A percentile compares a stretch with the other conserved stretches of the same genome.
Evolutionary conservation across 2,888 invertebrate species (phyloP).

Genomic region (Sarcophaga subvicina): DNA sequence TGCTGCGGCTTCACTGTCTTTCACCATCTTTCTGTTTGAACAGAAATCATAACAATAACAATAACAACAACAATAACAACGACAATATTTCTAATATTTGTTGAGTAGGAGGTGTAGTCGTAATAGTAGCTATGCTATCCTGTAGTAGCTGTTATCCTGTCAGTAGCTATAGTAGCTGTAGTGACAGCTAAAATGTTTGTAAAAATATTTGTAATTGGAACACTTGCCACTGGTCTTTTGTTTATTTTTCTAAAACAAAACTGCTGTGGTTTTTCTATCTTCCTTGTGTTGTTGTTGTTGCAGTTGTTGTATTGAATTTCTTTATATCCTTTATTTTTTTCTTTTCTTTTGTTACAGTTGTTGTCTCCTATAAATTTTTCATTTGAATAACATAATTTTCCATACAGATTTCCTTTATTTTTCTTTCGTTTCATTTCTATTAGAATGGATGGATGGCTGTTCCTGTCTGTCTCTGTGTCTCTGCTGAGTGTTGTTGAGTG

Average conservation of each 20-base stretch:
- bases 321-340: background rate
- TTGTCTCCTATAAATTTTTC: background rate
- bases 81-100: slow-evolving; percentile 16
- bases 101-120: slow-evolving; percentile 30
- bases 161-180: slow-evolving; percentile 11
- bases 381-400: slow-evolving; percentile 43
- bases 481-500: background rate
- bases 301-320: too few relatives aligned
- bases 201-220: slow-evolving; percentile 57
- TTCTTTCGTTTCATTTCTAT: too few relatives aligned
- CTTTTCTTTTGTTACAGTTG: background rate
- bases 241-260: slow-evolving; percentile 41
- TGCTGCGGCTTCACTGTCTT: background rate
- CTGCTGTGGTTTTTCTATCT: slow-evolving; percentile 4
- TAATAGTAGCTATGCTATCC: background rate
- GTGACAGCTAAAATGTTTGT: too few relatives aligned
- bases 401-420: background rate
- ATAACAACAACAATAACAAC: background rate
- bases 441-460: background rate
- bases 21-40: background rate
- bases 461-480: background rate
- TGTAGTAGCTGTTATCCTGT: too few relatives aligned
- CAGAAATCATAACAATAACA: background rate
- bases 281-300: slow-evolving; percentile 2
- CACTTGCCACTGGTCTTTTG: slow-evolving; percentile 57